These are phyloP conservation scores for Struthio camelus DNA, from an alignment of 2,113 vertebrate genomes.

Conservation along the genomic window DNA sequence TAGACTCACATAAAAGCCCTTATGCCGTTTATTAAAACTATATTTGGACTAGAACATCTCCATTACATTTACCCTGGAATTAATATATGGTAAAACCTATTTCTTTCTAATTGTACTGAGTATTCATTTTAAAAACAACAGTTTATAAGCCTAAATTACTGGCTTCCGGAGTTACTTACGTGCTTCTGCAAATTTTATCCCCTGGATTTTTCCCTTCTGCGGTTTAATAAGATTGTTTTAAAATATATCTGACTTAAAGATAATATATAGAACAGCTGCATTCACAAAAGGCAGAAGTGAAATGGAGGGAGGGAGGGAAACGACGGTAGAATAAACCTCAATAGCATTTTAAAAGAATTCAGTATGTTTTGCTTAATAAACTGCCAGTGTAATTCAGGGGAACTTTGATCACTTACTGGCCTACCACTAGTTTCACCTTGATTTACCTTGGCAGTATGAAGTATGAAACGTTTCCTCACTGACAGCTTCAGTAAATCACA, in stretches of 20 bases:
- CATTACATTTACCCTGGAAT: neutral
- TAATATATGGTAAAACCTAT: neutral
- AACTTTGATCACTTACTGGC: slow-evolving; percentile 1
- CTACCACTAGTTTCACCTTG: neutral
- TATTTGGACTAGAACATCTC: neutral
- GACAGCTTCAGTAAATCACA: neutral
- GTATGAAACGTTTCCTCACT: neutral
- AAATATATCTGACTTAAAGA: neutral
- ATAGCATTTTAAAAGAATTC: neutral
- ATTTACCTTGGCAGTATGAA: neutral
- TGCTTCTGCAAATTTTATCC: neutral
- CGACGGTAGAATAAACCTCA: neutral
- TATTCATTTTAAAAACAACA: neutral
- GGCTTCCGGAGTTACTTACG: neutral
- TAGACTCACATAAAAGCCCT: neutral
- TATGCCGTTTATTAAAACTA: neutral
- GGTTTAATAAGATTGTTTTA: neutral
- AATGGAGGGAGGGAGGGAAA: neutral
- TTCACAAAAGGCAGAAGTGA: neutral
- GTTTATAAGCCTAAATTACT: neutral
- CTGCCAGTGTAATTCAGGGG: neutral
- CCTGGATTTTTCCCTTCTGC: neutral
- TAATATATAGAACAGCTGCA: neutral
- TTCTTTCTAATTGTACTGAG: neutral
- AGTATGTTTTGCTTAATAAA: neutral